Evolutionary conservation across 2,113 vertebrate genomes (phyloP), one percentile per base, ranked within the genome.

Genomic region (Lepus americanus): DNA sequence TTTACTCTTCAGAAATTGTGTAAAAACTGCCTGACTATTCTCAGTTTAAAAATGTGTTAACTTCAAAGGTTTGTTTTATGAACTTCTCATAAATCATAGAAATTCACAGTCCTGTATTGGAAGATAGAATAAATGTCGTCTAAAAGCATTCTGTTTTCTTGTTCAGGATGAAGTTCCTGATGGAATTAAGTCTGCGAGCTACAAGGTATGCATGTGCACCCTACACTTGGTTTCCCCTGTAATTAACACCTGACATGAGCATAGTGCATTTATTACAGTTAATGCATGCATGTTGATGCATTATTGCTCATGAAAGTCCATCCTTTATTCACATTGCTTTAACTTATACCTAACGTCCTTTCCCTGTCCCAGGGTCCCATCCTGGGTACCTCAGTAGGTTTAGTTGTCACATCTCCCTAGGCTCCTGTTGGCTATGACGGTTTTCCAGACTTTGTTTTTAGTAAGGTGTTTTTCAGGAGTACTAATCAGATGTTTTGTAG

Each of bases 111-210:
- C 23, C 64, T 89, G 83, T 89, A 82, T 53, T 36, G 92, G 74
- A 90, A 81, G 66, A 39, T 39, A 49, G 31, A 91, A 89, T 94
- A 59, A 83, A 82, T 76, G 14, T 74, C 27, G 36, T 53, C 22
- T 82, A 69, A 89, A 94, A 0, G 31, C 53, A 3, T 79, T 97
- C 44, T 96, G n/a, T 74, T 87, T 82, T 94, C 31, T 89, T 96
- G 98, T 97, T 79, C 98, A 99, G 99, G 98, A 99, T 22, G 98
- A 99, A 88, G 98, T 99, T 51, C 99, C 99, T 2, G 98, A 98
- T 95, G 99, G 99, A 51, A 98, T 99, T 96, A 98, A 98, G 93
- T 98, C 98, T 36, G 96, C 96, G 0, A 97, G 98, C 59, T 98
- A 98, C 82, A 99, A 99, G 99, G 99, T 99, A 91, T 80, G 96